Base-by-base conservation (phyloP, 2,797 vertebrate genomes). In the Ctenopoma multispine region DNA sequence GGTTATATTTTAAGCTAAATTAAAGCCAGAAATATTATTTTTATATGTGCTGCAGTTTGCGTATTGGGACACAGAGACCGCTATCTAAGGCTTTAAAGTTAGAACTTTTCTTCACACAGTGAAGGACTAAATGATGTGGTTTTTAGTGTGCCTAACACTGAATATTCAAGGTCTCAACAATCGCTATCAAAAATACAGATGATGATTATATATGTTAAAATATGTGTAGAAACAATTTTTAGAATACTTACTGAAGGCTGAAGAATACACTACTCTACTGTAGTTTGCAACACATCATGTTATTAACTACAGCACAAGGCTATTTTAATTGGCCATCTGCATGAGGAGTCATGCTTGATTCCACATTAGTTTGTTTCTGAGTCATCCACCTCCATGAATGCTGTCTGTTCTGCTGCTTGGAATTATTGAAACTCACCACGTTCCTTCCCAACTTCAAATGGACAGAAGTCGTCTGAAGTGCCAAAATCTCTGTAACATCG, bases 401-500 rank as follows among this genome's bases (percentile, higher is more conserved):
- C 36, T 72, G 62, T 72, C 53, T 54, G 31, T 82, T 70, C 72
- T 77, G 47, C 64, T 46, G 48, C 71, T 69, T n/a, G 50, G 78
- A 61, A 79, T 88, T 88, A 77, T 69, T 54, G 20, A 90, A 86
- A 78, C 80, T 78, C 68, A 10, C 36, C 75, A 44, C 83, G 54
- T 79, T 78, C 64, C 60, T 75, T 58, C 77, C 61, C 63, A 31
- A 90, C 89, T 86, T 92, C 90, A 93, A 89, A 93, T 85, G 68
- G 41, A 63, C 77, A 70, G 69, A 82, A 80, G 78, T 41, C 21
- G 71, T 89, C 77, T 77, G 79, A 85, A 76, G 82, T 79, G 85
- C 75, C 79, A 83, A 62, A 76, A 75, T 54, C 82, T 78, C 50
- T 76, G 72, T 62, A 85, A 57, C 50, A 38, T 49, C 0, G 13